phyloP scores from a whole-genome alignment of 2,797 vertebrate genomes.

The Gymnoscopelus microlampas region DNA sequence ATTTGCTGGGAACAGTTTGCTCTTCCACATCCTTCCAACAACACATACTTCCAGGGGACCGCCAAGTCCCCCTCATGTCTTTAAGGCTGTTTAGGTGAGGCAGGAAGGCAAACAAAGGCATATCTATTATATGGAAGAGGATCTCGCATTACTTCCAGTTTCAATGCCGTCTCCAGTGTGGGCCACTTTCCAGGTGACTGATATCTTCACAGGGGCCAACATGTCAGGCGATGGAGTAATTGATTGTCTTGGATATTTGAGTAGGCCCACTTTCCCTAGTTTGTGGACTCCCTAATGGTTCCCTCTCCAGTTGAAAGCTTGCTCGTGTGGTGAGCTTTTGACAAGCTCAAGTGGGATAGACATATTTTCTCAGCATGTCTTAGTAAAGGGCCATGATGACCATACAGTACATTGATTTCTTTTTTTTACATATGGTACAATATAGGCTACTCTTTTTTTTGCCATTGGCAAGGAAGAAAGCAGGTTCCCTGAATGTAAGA shows the following conservation, averaged over 20 bases:
- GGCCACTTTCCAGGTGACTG: constrained; percentile 92
- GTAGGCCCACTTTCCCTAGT: constrained; percentile 83
- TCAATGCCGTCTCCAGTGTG: constrained; percentile 84
- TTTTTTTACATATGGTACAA: too few species aligned
- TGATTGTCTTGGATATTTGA: constrained; percentile 89
- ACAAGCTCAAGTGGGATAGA: constrained; percentile 48
- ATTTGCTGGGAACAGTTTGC: constrained; percentile 67
- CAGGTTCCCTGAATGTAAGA: too few species aligned
- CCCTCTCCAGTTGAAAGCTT: constrained; percentile 55
- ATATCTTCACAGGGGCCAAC: constrained; percentile 90
- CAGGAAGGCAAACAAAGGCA: constrained; percentile 83
- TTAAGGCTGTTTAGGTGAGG: constrained; percentile 78
- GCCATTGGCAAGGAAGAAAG: too few species aligned
- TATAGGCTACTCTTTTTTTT: too few species aligned
- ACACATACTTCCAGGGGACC: constrained; percentile 63
- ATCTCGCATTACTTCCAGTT: constrained; percentile 86
- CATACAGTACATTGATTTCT: not conserved
- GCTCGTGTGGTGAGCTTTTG: constrained; percentile 53
- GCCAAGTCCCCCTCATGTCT: constrained; percentile 67
- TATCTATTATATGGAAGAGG: constrained; percentile 94
- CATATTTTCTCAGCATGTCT: constrained; percentile 33
- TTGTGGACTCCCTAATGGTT: constrained; percentile 72
- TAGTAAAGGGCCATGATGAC: constrained; percentile 27
- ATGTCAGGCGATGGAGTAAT: constrained; percentile 90
- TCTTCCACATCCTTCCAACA: constrained; percentile 67